Conservation (phyloP, 2,797 vertebrate genomes). For the Furcifer pardalis region DNA sequence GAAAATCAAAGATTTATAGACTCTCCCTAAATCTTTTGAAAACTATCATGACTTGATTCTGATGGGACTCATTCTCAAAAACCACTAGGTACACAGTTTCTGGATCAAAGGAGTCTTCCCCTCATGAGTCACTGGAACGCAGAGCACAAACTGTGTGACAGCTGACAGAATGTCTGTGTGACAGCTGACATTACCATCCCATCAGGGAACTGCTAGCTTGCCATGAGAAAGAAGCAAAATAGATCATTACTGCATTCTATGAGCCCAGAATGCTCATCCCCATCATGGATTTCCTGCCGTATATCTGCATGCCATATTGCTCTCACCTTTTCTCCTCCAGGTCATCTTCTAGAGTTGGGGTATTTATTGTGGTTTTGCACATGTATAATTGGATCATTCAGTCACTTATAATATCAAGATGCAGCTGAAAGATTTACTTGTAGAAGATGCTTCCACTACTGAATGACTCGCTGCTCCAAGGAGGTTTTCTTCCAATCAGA, state of each 20-base stretch:
- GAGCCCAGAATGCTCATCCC: neutral
- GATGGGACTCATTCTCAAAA: neutral
- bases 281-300: neutral
- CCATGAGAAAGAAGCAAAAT: neutral
- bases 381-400: neutral
- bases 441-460: neutral
- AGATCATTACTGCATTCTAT: neutral
- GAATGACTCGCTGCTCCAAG: neutral
- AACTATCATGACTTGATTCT: neutral
- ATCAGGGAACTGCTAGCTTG: neutral
- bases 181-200: neutral
- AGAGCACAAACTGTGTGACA: too few relatives aligned
- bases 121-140: neutral
- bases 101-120: neutral
- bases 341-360: neutral
- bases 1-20: neutral
- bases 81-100: neutral
- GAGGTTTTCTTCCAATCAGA: neutral
- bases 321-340: neutral
- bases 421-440: neutral
- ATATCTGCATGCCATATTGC: neutral
- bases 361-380: neutral
- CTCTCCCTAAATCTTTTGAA: neutral
- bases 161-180: neutral
- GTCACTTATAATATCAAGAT: neutral